A percentile compares a stretch with the other conserved stretches of the same genome.
Evolutionary conservation across 1,140 invertebrate species (phyloP).

Genomic region (Danaus plexippus): DNA sequence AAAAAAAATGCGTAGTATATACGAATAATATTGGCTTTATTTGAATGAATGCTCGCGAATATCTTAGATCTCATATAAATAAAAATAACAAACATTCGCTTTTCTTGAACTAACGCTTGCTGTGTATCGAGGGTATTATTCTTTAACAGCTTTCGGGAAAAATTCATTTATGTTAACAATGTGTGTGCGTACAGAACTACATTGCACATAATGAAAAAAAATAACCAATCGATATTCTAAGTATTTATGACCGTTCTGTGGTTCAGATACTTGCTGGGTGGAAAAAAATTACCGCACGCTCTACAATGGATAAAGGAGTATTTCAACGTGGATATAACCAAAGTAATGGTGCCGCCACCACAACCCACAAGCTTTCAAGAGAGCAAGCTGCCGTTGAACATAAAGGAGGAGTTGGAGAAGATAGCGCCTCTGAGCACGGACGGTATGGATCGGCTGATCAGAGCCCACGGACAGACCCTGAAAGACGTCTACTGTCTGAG

Average conservation of each 20-base stretch:
- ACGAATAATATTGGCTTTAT: too few relatives aligned
- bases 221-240: not conserved
- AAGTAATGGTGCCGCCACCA: slow-evolving; percentile 61
- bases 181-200: too few relatives aligned
- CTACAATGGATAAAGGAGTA: slow-evolving; percentile 84
- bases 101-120: too few relatives aligned
- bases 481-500: slow-evolving; percentile 89
- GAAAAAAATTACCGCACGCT: slow-evolving; percentile 83
- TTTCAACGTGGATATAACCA: slow-evolving; percentile 74
- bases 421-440: slow-evolving; percentile 83
- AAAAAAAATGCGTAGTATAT: too few relatives aligned
- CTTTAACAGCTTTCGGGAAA: too few relatives aligned
- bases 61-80: too few relatives aligned
- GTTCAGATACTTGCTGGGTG: slow-evolving; percentile 87
- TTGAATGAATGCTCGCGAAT: too few relatives aligned
- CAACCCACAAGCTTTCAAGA: slow-evolving; percentile 70
- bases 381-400: slow-evolving; percentile 40
- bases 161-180: too few relatives aligned
- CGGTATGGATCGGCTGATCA: slow-evolving; percentile 87
- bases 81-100: too few relatives aligned
- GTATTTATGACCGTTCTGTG: slow-evolving; percentile 1
- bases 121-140: too few relatives aligned
- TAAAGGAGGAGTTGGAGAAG: slow-evolving; percentile 75
- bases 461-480: slow-evolving; percentile 96
- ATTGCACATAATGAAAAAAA: too few relatives aligned